Evolutionary conservation across 2,888 invertebrate genomes (phyloP), one percentile per base, ranked within the genome.

Genomic region (Suillia variegata): DNA sequence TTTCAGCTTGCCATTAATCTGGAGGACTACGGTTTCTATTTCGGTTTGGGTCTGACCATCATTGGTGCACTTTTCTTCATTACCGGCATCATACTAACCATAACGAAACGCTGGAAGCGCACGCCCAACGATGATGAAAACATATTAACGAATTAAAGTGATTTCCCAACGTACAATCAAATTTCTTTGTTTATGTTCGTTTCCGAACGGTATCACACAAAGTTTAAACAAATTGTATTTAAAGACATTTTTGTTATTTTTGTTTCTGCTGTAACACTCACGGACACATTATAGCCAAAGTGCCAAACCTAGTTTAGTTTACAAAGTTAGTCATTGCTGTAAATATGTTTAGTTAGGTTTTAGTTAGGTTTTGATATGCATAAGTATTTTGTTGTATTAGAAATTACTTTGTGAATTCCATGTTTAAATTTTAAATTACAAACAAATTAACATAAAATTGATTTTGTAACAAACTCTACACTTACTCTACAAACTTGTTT

Each of bases 91-190:
- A 48, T 68, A 2, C 64, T 81, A 38, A 80, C 79, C 2, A 6
- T 81, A 12, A 78, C 75, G 38, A 80, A 81, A 50, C 67, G 67
- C 20, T 81, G 81, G 81, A 71, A 67, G 31, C 70, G 72, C 10
- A 59, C 58, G 1, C 63, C 66, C 1, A 50, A 54, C 1, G 79
- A 80, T 3, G 80, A 80, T 61, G 79, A 79, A 62, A 75, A 71
- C 24, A 72, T 79, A 34, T 50, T 79, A 38, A 73, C 71, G 50
- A 70, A 70, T 53, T 69, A 67, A 63, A 26, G 13, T 8, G 8
- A 8, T 31, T 12, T 31, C 12, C 31, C 12, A 38, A 38, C 10
- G 26, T 5, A n/a, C 38, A 5, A n/a, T 38, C n/a, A 4, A 10
- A n/a, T 38, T n/a, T 3, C 38, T n/a, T 38, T 38, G 13, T 13